Conservation (phyloP, 2,113 vertebrate species). For the Ellobius talpinus region DNA sequence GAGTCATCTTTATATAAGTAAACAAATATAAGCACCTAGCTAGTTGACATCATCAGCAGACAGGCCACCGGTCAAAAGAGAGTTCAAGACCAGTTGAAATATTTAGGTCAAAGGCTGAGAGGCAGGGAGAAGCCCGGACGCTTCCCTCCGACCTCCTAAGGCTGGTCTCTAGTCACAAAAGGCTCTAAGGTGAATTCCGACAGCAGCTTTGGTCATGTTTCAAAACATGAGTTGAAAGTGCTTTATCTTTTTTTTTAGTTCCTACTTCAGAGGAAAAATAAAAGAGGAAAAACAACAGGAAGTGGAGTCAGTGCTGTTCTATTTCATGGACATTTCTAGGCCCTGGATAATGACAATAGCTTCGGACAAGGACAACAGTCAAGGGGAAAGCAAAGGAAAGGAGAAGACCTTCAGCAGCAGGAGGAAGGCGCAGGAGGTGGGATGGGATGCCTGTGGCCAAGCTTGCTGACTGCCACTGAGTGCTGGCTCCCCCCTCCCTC, state of each 20-base stretch:
- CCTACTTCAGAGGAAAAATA: background rate
- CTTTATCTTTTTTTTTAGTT: background rate
- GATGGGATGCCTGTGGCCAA: no score
- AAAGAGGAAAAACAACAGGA: slow-evolving; percentile 25
- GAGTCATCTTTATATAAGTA: slow-evolving; percentile 5
- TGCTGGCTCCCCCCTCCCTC: background rate
- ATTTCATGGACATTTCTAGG: background rate
- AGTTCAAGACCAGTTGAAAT: slow-evolving; percentile 31
- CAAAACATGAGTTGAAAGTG: slow-evolving; percentile 2
- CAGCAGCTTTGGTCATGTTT: background rate
- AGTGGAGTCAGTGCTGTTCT: background rate
- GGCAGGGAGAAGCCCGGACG: background rate
- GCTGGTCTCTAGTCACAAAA: slow-evolving; percentile 9
- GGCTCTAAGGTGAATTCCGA: background rate
- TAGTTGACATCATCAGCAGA: background rate
- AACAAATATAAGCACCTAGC: slow-evolving; percentile 9
- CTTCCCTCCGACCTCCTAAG: background rate
- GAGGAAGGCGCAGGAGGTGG: background rate
- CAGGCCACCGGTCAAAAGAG: background rate
- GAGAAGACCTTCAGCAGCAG: background rate
- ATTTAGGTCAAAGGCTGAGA: slow-evolving; percentile 29
- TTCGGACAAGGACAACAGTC: background rate
- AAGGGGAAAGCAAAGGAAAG: background rate
- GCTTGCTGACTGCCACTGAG: background rate
- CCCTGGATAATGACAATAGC: background rate